These are phyloP conservation scores for Teleogryllus occipitalis DNA, from an alignment of 1,140 invertebrate species.

Conservation along the genomic window DNA sequence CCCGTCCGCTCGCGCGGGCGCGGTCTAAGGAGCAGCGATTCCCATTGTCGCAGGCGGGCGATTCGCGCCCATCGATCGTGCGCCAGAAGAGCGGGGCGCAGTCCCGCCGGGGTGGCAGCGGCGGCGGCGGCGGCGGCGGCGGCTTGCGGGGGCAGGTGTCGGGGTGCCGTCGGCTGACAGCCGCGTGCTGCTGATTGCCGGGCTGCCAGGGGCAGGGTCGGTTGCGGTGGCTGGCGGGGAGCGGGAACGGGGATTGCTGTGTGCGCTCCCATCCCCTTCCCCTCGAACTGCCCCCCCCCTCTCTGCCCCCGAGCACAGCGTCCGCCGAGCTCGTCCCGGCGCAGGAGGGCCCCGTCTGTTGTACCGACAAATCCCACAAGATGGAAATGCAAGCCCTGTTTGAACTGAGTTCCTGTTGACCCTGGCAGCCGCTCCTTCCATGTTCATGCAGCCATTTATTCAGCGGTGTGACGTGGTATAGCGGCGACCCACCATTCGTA, in stretches of 20 bases:
- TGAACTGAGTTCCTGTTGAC: constrained; percentile 3
- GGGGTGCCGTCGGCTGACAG: neutral
- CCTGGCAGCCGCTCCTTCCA: neutral
- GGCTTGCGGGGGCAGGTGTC: neutral
- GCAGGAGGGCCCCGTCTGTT: neutral
- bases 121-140: no score
- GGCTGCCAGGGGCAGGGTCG: no score
- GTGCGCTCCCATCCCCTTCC: no score
- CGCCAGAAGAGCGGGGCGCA: no score
- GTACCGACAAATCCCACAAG: neutral
- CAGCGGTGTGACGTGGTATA: neutral
- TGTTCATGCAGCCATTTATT: constrained; percentile 4
- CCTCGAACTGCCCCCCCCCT: no score
- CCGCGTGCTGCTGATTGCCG: neutral
- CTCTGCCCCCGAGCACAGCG: no score
- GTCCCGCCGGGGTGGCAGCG: no score
- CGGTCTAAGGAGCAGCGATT: neutral
- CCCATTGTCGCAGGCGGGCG: neutral
- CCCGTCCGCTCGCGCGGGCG: no score
- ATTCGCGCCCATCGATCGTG: neutral
- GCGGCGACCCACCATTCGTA: neutral
- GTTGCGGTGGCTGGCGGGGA: no score
- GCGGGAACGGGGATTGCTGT: no score
- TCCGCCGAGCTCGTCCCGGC: no score
- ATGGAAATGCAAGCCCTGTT: constrained; percentile 3